Percentiles rank a stretch among this genome's conserved stretches.
Evolutionary conservation across 2,113 vertebrate species (phyloP).

Genomic region (Gobio gobio): DNA sequence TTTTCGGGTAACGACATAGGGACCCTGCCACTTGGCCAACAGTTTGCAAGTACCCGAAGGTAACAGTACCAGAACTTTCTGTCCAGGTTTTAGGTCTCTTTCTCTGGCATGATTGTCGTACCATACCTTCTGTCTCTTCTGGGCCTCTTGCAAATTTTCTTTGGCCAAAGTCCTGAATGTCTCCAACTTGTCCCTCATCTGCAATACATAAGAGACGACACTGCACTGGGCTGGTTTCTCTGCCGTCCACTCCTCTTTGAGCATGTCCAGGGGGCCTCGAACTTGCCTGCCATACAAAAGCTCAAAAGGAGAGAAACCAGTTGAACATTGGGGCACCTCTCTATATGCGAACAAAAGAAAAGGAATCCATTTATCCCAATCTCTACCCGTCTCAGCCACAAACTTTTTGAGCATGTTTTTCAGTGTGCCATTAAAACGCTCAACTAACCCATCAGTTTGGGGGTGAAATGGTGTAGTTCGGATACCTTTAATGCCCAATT

Average conservation of each 20-base stretch:
- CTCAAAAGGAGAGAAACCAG: too few relatives aligned
- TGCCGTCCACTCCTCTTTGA: not conserved
- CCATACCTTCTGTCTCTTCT: too few relatives aligned
- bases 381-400: not conserved
- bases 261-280: not conserved
- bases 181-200: not conserved
- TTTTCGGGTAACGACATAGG: too few relatives aligned
- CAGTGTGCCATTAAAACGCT: not conserved
- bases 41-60: too few relatives aligned
- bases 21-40: too few relatives aligned
- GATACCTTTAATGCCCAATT: too few relatives aligned
- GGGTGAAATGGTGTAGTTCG: too few relatives aligned
- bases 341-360: not conserved
- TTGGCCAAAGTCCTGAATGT: not conserved
- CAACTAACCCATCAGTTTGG: too few relatives aligned
- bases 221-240: not conserved
- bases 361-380: not conserved
- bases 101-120: too few relatives aligned
- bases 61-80: too few relatives aligned
- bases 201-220: not conserved
- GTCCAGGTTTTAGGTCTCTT: too few relatives aligned
- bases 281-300: constrained; percentile 3
- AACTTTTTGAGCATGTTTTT: not conserved
- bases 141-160: not conserved
- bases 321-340: too few relatives aligned